Base-by-base conservation (phyloP, 2,113 vertebrate species). In the Neoarius graeffei region DNA sequence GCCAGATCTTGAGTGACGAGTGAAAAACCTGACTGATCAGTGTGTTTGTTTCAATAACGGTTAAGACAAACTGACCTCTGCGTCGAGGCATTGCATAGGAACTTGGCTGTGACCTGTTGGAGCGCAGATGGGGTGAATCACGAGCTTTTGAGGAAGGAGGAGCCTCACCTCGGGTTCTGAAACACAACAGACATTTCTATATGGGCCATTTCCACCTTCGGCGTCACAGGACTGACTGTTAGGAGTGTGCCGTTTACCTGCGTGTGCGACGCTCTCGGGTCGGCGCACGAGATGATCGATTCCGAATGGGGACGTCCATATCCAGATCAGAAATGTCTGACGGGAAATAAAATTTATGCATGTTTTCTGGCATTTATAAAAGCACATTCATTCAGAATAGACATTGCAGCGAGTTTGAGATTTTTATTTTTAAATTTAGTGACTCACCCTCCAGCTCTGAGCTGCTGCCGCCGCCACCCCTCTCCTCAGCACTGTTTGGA, bases 301-400 rank as follows among this genome's bases (percentile, higher is more conserved):
- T 87, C 88, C 89, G 23, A 91, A 91, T 0, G 48, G 93, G 85
- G 50, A 92, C 10, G 17, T 97, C 96, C 0, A 95, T 96, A 25
- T 95, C 94, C 0, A 99, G 91, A 88, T 97, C 97, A 0, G 98
- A 99, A 92, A 99, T 98, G 52, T 98, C 98, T 99, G 93, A 82
- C 25, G 7, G 6, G 35, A 71, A 57, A 80, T 11, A 30, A 30
- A 9, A 35, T 23, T 35, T 3, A 20, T 30, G 15, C 1, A 42
- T 25, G 9, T 62, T 62, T 57, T 25, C 6, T 23, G 30, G 10
- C 76, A 30, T 76, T 76, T 52, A 76, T 25, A 76, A 76, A 52
- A 76, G 42, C 20, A 25, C 30, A n/a, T 35, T 86, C 27, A 64
- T 35, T 86, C 27, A 64, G 9, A 15, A 50, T 56, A 52, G 35